These are phyloP conservation scores for Eutrigla gurnardus DNA, from an alignment of 2,797 vertebrate species.

Conservation along the genomic window DNA sequence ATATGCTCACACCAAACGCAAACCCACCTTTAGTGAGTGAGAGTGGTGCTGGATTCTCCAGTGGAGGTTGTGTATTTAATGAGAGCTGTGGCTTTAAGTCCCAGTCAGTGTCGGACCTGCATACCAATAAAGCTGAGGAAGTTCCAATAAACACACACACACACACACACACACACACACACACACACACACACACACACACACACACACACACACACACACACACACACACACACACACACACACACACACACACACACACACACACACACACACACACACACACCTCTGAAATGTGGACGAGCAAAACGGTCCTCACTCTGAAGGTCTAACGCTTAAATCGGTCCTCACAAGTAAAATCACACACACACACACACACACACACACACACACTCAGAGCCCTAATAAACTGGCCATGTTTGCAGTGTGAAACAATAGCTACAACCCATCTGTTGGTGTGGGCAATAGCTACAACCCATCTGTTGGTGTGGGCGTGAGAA, in stretches of 20 bases:
- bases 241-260: slow-evolving; percentile 16
- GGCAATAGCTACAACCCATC: slow-evolving; percentile 55
- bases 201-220: not conserved
- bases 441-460: slow-evolving; percentile 55
- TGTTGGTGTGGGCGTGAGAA: slow-evolving; percentile 62
- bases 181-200: not conserved
- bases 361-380: slow-evolving; percentile 2
- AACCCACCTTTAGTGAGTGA: not conserved
- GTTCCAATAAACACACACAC: not conserved
- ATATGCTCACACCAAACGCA: too few relatives aligned
- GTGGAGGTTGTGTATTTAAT: slow-evolving; percentile 23
- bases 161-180: not conserved
- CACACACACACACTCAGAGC: slow-evolving; percentile 12
- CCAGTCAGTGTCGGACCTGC: slow-evolving; percentile 5
- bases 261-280: too few relatives aligned
- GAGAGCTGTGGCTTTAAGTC: slow-evolving; percentile 10
- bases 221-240: not conserved
- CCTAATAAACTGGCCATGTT: slow-evolving; percentile 36
- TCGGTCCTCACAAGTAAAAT: not conserved
- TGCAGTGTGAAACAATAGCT: slow-evolving; percentile 54
- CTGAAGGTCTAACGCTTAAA: too few relatives aligned
- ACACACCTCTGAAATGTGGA: too few relatives aligned
- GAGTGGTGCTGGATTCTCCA: slow-evolving; percentile 9
- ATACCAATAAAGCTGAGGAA: slow-evolving; percentile 25
- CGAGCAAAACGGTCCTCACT: too few relatives aligned